Base-by-base conservation (phyloP, 2,888 invertebrate genomes). In the Orgyia antiqua region DNA sequence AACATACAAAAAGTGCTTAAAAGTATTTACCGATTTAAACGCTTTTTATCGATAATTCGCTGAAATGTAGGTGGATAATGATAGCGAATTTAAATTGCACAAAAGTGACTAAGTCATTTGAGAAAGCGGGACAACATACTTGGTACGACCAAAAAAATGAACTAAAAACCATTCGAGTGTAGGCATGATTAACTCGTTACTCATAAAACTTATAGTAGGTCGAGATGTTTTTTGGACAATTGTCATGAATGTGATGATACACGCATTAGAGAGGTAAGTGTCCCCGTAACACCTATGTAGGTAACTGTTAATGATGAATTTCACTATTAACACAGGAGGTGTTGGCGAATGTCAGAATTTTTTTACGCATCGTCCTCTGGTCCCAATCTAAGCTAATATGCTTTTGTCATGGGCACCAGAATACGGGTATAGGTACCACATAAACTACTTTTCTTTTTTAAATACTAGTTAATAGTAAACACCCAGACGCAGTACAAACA, bases 151-250 rank as follows among this genome's bases (percentile, higher is more conserved):
- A 51, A 42, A 48, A 35, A 46, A 40, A 36, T 32, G 23, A 26
- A 33, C 28, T 38, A 39, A 36, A 43, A 47, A 33, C 31, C 28
- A 27, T 33, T 37, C 26, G 21, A 34, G 33, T 39, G 24, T 26
- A 29, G 34, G 31, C 37, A 45, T 43, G 40, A 45, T 50, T 50
- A 49, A 45, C 33, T 39, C 31, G 31, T 50, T 45, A 50, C 39
- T 45, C 39, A 42, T 38, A 25, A n/a, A n/a, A 18, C 21, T 33
- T 20, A 18, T 35, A 31, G 27, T 39, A 34, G 45, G 45, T 32
- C 23, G 33, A 36, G 18, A 30, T 25, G n/a, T n/a, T 20, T 20
- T 20, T 20, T 20, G 20, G 20, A 20, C n/a, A 20, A n/a, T 20
- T 36, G 36, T 32, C 15, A 25, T 39, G 26, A 30, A 27, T 20